Base-by-base conservation (phyloP, 2,888 invertebrate genomes). In the Melinaea menophilus region DNA sequence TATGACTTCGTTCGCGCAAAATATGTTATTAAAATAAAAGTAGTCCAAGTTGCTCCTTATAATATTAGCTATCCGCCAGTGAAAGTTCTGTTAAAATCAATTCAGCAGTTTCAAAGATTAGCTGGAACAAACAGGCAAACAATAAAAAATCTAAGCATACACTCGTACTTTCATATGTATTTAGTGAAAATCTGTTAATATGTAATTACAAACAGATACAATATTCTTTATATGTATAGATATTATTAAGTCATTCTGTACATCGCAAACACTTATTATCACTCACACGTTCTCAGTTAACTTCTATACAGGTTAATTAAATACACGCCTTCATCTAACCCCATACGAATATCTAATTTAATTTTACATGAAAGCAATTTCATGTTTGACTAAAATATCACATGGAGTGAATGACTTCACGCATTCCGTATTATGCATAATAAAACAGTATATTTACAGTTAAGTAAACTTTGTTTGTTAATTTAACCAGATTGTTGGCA, bases 321-420 rank as follows among this genome's bases (percentile, higher is more conserved):
- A 51, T 66, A 67, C 61, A 51, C 59, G 55, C 61, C 78, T 78
- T 79, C 79, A 77, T 80, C 80, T 80, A 82, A 80, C 77, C 79
- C 78, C 79, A 81, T 80, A 81, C 81, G 83, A 83, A 84, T 82
- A 81, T 79, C 75, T 82, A 84, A 86, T 86, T 86, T 80, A 84
- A 87, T 86, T 82, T 78, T 73, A 79, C 81, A 82, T 79, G 81
- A 85, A 85, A 87, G 85, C 85, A 81, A 85, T 86, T 85, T 84
- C 81, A 76, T 84, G 82, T 82, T 79, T 72, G 74, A 76, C 77
- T 79, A 78, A 83, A 82, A 82, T 80, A 81, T 79, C 78, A 81
- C 77, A 76, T 75, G 70, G 71, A 73, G 72, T 68, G 72, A 67
- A 70, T 71, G 64, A 71, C 71, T 59, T 75, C 69, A 64, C 66